Evolutionary conservation across 2,888 invertebrate species (phyloP), one percentile per base, ranked within the genome.

Genomic region (Drymonia ruficornis): DNA sequence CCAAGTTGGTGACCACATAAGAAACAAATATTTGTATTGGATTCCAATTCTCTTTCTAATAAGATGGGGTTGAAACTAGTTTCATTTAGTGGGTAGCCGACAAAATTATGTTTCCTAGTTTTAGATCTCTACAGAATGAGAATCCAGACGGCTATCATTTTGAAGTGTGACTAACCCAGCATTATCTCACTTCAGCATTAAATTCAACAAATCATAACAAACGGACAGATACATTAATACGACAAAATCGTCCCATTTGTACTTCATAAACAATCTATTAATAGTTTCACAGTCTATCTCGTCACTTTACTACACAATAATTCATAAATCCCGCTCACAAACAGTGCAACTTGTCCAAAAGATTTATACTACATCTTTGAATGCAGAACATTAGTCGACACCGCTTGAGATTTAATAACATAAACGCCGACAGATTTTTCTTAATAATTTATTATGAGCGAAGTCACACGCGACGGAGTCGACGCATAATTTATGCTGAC

Each of bases 371-470:
- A 61, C 47, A 54, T 55, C 42, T 53, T 38, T 70, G 67, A 67
- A 70, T 59, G 56, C 59, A 62, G n/a, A 45, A 34, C 47, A 47
- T 34, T 47, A 47, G 47, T 34, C 18, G 47, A 67, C 65, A 63
- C 65, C 66, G 45, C 61, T 72, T 65, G 55, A 55, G 70, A 72
- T 70, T 70, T 70, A 70, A 72, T 70, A 72, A 72, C 72, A 70
- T 71, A 71, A 74, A 78, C 61, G 68, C 64, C 73, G 74, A 80
- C 75, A 78, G 73, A 80, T 81, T 81, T 80, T 80, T 76, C 80
- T 74, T 71, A 74, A 69, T 70, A 80, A 79, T 81, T 82, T 81
- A 79, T 78, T 18, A 66, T 61, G 70, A 58, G 70, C 67, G 75
- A 70, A 70, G 72, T 80, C 77, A 72, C 77, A 72, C 66, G 76